These are phyloP conservation scores for Charina bottae DNA, from an alignment of 2,113 vertebrate species.

Conservation along the genomic window DNA sequence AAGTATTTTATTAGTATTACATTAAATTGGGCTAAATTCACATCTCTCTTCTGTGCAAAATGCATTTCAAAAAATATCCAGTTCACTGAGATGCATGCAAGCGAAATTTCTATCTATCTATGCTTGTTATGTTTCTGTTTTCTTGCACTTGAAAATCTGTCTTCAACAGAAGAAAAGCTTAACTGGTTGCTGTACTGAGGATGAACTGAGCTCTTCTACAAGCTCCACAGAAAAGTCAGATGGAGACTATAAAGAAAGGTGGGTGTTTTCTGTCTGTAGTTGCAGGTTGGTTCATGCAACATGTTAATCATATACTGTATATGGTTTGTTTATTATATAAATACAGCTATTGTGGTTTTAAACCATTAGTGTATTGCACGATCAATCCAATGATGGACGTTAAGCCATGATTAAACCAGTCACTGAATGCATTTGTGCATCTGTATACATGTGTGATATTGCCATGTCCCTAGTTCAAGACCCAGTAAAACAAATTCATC, in stretches of 20 bases:
- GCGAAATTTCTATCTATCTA: neutral
- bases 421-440: neutral
- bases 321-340: neutral
- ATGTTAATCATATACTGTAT: neutral
- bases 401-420: neutral
- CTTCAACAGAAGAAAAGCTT: constrained; percentile 62
- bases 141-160: constrained; percentile 12
- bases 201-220: constrained; percentile 89
- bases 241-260: constrained; percentile 86
- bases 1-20: neutral
- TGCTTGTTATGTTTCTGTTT: neutral
- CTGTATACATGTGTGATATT: neutral
- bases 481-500: constrained; percentile 21
- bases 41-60: neutral
- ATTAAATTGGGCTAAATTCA: neutral
- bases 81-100: neutral
- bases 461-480: neutral
- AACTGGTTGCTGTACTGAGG: constrained; percentile 76
- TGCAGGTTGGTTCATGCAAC: neutral
- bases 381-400: neutral
- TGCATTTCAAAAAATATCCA: neutral
- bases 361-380: neutral
- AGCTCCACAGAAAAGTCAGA: constrained; percentile 93
- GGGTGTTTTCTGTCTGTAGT: constrained; percentile 44
- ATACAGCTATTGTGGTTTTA: neutral